Base-by-base conservation (phyloP, 2,888 invertebrate genomes). In the Malthinus seriepunctatus region DNA sequence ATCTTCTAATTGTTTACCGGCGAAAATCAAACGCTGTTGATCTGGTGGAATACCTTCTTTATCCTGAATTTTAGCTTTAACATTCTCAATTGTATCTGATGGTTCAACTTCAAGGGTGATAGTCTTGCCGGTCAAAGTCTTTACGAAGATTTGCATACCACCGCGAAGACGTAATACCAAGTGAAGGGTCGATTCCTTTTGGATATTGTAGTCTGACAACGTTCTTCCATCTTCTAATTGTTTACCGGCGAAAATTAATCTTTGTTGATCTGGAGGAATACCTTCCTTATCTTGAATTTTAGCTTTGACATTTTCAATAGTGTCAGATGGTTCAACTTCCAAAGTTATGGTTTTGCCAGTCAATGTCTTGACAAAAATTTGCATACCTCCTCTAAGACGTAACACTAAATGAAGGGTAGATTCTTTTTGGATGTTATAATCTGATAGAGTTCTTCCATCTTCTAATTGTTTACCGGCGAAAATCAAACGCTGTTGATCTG, bases 61-160 rank as follows among this genome's bases (percentile, higher is more conserved):
- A 69, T 93, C 92, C 74, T 93, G 92, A 68, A 93, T 93, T 77
- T 93, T 93, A 0, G 91, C 90, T 77, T 95, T 95, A 11, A 95
- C 94, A 87, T 95, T 94, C 81, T 95, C 94, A 71, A 95, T 95
- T 8, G 93, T 91, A 76, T 95, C 94, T 0, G 92, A 91, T 50
- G 94, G 89, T 69, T 86, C 85, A 0, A 83, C 82, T 69, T 82
- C 82, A 0, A 83, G 63, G 0, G 83, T 82, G 65, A 84, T 84
- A 12, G 84, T 84, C 69, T 84, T 84, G 2, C 84, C 84, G 8
- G 83, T 84, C 10, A 84, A 67, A 0, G 84, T 84, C 64, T 84
- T 84, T 1, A 80, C 82, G 75, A 80, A 83, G 66, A 88, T 87
- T 76, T 88, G 86, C 78, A 79, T 79, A 66, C 87, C 87, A 69